Percentiles rank a stretch among this genome's conserved stretches.
phyloP scores from a whole-genome alignment of 2,888 invertebrate genomes.

The Sepioteuthis lessoniana region DNA sequence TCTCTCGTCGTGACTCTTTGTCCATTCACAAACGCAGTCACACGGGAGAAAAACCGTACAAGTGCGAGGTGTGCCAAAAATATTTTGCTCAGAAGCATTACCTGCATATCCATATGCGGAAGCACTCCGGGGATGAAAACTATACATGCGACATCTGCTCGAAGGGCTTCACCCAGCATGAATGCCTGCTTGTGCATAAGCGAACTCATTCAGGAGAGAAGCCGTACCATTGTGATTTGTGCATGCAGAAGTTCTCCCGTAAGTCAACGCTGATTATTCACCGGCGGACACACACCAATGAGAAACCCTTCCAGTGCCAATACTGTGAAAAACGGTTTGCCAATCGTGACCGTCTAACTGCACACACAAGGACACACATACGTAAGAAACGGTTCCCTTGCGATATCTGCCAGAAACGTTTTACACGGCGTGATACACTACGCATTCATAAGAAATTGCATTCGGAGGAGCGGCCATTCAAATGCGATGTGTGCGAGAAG shows the following conservation, averaged over 20 bases:
- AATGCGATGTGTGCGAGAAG: constrained; percentile 43
- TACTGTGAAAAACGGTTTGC: constrained; percentile 34
- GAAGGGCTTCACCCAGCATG: background rate
- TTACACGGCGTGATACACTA: background rate
- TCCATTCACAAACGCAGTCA: background rate
- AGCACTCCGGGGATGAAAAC: background rate
- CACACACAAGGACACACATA: background rate
- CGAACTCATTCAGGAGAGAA: background rate
- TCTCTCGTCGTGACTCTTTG: constrained; percentile 24
- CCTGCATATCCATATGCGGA: constrained; percentile 34
- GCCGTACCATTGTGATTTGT: constrained; percentile 39
- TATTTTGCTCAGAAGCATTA: constrained; percentile 35
- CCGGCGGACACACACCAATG: constrained; percentile 44
- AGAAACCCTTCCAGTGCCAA: constrained; percentile 36
- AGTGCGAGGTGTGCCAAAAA: constrained; percentile 38
- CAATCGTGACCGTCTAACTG: background rate
- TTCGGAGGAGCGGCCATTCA: constrained; percentile 13
- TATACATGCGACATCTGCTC: constrained; percentile 38
- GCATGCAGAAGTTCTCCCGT: constrained; percentile 38
- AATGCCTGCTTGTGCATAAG: background rate
- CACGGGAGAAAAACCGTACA: constrained; percentile 25
- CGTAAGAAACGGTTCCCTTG: constrained; percentile 37
- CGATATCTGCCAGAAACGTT: constrained; percentile 35
- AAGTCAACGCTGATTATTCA: constrained; percentile 37
- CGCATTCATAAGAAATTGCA: constrained; percentile 17